Evolutionary conservation across 2,113 vertebrate species (phyloP).

Genomic region (Lota lota): DNA sequence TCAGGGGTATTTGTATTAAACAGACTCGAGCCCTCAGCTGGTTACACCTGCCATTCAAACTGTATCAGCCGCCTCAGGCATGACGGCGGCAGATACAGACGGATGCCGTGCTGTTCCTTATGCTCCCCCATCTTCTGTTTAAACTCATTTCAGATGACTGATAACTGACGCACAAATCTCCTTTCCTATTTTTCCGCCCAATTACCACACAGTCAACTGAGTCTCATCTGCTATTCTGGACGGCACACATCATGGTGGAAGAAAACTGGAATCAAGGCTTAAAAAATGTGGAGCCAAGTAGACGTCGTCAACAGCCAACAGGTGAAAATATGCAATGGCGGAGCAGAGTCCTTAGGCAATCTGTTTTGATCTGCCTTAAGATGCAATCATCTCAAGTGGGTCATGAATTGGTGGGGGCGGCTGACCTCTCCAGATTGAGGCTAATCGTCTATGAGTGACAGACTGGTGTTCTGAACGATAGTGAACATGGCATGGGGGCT

Average conservation of each 20-base stretch:
- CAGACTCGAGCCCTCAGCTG: background rate
- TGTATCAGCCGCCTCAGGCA: slow-evolving; percentile 38
- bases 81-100: slow-evolving; percentile 34
- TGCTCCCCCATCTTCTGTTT: slow-evolving; percentile 10
- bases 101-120: slow-evolving; percentile 9
- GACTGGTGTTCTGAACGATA: background rate
- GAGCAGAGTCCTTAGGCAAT: background rate
- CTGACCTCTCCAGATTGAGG: background rate
- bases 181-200: background rate
- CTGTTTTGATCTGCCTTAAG: background rate
- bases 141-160: slow-evolving; percentile 11
- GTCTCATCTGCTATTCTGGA: background rate
- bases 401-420: background rate
- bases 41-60: slow-evolving; percentile 26
- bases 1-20: slow-evolving; percentile 37
- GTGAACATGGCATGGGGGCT: background rate
- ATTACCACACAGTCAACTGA: background rate
- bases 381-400: slow-evolving; percentile 6
- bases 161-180: background rate
- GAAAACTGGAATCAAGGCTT: background rate
- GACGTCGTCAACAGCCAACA: no score
- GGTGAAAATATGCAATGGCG: background rate
- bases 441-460: background rate
- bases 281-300: background rate
- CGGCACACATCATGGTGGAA: background rate